Evolutionary conservation across 2,888 invertebrate species (phyloP), one percentile per base, ranked within the genome.

Genomic region (Campoletis raptor): DNA sequence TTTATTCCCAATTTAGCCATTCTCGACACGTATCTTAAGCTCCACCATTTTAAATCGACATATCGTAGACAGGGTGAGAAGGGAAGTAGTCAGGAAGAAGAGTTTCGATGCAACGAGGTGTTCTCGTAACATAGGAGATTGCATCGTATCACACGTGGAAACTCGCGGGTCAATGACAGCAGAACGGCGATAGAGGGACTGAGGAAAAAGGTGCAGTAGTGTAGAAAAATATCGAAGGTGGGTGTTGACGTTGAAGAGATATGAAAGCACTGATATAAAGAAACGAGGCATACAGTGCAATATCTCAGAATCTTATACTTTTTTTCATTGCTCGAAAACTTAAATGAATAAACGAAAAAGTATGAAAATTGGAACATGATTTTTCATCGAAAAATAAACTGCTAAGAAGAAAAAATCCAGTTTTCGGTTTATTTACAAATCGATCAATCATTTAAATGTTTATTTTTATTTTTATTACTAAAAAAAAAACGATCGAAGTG

Each of bases 111-210:
- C 70, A 61, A 72, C 76, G 81, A 72, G 76, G 84, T 76, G 72
- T 81, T 81, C 81, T 82, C 81, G 81, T 82, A 79, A 78, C 81
- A 66, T 79, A 69, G 72, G 45, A 76, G 81, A 77, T 77, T 85
- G 85, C 85, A 70, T 67, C 77, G 67, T 61, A 69, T 72, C 72
- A 54, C 66, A 81, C 77, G 72, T 45, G 21, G 64, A 67, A 76
- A 76, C 40, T 52, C 66, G 45, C 74, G 61, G 69, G 80, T 78
- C 72, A 83, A 72, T 73, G 78, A 73, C 78, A 64, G 70, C 54
- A 40, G n/a, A 21, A 52, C 36, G 24, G 30, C 36, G 21, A 74
- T n/a, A 24, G 36, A 54, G 72, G 54, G 21, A 21, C 12, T 10
- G 24, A 30, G 15, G 72, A 24, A 74, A 61, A 42, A 61, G 54